Evolutionary conservation across 1,140 invertebrate species (phyloP), one percentile per base, ranked within the genome.

Genomic region (Procambarus virginalis): DNA sequence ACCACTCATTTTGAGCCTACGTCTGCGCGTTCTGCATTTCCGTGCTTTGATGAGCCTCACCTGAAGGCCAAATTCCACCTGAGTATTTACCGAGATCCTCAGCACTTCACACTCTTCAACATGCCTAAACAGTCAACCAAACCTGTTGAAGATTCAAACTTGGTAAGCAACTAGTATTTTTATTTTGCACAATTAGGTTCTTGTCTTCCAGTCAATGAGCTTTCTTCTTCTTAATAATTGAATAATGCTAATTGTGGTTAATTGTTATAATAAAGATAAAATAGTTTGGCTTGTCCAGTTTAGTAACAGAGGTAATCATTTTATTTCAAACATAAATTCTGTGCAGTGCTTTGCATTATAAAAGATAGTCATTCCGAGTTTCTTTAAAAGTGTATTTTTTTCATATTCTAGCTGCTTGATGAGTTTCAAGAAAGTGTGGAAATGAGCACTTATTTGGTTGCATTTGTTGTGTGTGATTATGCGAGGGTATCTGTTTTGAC

Each of bases 1-100:
- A 97, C 98, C 4, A 99, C 98, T 1, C 97, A 99, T 93, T 99
- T 99, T 93, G 97, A 99, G 94, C 96, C 99, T 80, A 98, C 98
- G 8, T 97, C 97, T 92, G 99, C 99, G 0, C 95, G 99, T 22
- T 96, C 96, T 86, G 98, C 98, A 0, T 99, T 99, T 93, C 99
- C 99, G 0, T 99, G 98, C 93, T 98, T 99, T 92, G 99, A 99
- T 93, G 99, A 99, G 93, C 99, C 98, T 0, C 97, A 98, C 81
- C 96, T 99, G 88, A 97, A 99, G 93, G 98, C 99, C 0, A 96
- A 96, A 79, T 99, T 99, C 94, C 97, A 97, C 93, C 95, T 98
- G 77, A 97, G 97, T 8, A 97, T 98, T 90, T 97, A 98, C 80
- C 95, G 97, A 92, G 97, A 98, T 93, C 95, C 96, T 91, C 97